A percentile compares a stretch with the other conserved stretches of the same genome.
phyloP scores from a whole-genome alignment of 2,888 invertebrate species.

The Agriopis aurantiaria region DNA sequence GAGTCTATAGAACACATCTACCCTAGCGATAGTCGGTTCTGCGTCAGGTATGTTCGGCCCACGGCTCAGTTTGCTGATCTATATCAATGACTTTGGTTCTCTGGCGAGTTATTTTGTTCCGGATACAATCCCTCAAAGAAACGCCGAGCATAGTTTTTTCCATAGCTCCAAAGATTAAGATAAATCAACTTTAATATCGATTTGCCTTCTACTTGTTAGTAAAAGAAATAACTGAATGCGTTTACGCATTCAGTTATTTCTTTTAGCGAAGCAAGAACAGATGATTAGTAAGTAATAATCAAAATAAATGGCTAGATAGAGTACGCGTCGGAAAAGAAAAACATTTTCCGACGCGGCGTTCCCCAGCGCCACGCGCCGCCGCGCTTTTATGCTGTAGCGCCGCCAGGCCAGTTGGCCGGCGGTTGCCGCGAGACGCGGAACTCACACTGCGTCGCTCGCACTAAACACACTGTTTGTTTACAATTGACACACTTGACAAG shows the following conservation, averaged over 20 bases:
- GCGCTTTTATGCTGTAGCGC: slow-evolving; percentile 54
- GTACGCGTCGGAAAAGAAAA: slow-evolving; percentile 57
- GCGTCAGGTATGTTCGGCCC: too few species aligned
- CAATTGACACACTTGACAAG: slow-evolving; percentile 68
- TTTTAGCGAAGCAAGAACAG: neutral
- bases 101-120: too few species aligned
- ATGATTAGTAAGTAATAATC: slow-evolving; percentile 15
- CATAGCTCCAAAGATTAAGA: too few species aligned
- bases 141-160: too few species aligned
- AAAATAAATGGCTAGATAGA: slow-evolving; percentile 20
- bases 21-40: too few species aligned
- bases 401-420: slow-evolving; percentile 69
- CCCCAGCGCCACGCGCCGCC: slow-evolving; percentile 47
- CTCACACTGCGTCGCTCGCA: slow-evolving; percentile 57
- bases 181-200: too few species aligned
- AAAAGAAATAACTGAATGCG: too few species aligned
- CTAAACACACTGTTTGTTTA: slow-evolving; percentile 72
- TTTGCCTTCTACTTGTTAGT: neutral
- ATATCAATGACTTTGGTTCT: too few species aligned
- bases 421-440: slow-evolving; percentile 70
- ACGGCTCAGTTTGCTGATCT: too few species aligned
- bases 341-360: slow-evolving; percentile 53
- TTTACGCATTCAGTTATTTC: neutral
- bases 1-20: too few species aligned
- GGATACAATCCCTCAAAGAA: too few species aligned